A percentile compares a stretch with the other conserved stretches of the same genome.
Conservation (phyloP, 2,888 invertebrate species). For the Mesorhabditis sp. region DNA sequence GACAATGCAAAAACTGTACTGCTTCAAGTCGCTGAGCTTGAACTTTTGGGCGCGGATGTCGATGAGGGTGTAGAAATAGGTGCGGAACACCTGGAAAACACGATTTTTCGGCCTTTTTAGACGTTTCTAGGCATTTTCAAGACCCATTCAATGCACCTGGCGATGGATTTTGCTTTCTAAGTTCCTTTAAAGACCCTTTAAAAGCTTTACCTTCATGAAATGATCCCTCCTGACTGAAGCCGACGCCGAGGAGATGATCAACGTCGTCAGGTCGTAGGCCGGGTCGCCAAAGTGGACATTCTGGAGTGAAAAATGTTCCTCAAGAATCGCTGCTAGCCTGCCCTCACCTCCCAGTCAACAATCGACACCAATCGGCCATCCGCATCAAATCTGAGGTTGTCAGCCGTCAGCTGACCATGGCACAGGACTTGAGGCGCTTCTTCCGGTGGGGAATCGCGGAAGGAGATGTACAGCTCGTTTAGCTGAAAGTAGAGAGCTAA, state of each 20-base stretch:
- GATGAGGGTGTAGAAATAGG: constrained; percentile 39
- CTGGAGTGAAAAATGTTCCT: constrained; percentile 13
- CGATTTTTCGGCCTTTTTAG: background rate
- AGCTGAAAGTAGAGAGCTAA: no score
- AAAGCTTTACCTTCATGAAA: constrained; percentile 21
- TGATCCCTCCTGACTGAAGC: constrained; percentile 21
- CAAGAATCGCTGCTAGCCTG: no score
- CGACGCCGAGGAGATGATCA: constrained; percentile 28
- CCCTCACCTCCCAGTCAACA: constrained; percentile 31
- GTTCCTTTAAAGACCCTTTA: background rate
- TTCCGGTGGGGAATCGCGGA: background rate
- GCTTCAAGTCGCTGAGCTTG: constrained; percentile 30
- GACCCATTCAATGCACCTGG: no score
- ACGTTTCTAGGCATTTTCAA: background rate
- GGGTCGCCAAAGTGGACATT: constrained; percentile 34
- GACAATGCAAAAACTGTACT: constrained; percentile 16
- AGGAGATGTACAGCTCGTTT: no score
- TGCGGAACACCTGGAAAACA: constrained; percentile 28
- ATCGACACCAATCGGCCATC: constrained; percentile 24
- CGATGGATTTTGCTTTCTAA: no score
- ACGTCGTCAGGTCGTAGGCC: constrained; percentile 26
- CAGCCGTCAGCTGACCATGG: constrained; percentile 26
- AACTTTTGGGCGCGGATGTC: constrained; percentile 33
- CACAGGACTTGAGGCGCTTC: constrained; percentile 19
- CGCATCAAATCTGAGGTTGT: constrained; percentile 19